These are phyloP conservation scores for Paralichthys olivaceus DNA, from an alignment of 2,113 vertebrate genomes.

Conservation along the genomic window DNA sequence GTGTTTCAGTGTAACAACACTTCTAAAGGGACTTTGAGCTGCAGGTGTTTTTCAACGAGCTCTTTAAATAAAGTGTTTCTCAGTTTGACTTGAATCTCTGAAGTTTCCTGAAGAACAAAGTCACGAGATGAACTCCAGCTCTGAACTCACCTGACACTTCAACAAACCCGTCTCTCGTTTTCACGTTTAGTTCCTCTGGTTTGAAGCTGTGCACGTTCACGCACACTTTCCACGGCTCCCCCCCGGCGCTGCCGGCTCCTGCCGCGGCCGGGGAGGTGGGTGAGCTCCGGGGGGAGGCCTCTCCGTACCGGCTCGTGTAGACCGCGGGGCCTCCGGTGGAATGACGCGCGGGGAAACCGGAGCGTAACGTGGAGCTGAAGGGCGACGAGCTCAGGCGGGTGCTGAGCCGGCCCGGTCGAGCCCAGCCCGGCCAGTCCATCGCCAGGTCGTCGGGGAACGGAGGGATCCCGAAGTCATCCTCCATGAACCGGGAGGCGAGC, in stretches of 20 bases:
- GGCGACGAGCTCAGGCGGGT: slow-evolving; percentile 79
- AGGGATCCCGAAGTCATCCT: slow-evolving; percentile 93
- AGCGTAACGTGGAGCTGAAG: slow-evolving; percentile 86
- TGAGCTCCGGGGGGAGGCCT: slow-evolving; percentile 84
- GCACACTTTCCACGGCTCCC: slow-evolving; percentile 98
- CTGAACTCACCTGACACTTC: slow-evolving; percentile 98
- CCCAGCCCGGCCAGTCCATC: slow-evolving; percentile 95
- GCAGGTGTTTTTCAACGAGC: too few species aligned
- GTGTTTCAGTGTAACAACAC: too few species aligned
- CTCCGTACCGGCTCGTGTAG: slow-evolving; percentile 84
- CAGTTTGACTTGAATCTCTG: too few species aligned
- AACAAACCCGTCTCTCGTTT: slow-evolving; percentile 95
- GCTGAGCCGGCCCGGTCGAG: slow-evolving; percentile 89
- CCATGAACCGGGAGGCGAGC: slow-evolving; percentile 90
- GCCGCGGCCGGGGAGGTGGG: slow-evolving; percentile 56
- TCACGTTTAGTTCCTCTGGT: slow-evolving; percentile 92
- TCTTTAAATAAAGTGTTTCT: neutral
- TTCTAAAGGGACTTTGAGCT: too few species aligned
- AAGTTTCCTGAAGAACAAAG: too few species aligned
- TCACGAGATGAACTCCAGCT: too few species aligned
- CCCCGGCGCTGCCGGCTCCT: slow-evolving; percentile 69
- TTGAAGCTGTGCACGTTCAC: slow-evolving; percentile 98
- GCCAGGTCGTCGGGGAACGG: slow-evolving; percentile 92
- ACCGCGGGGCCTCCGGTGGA: slow-evolving; percentile 78
- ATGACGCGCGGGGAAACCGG: slow-evolving; percentile 84